Evolutionary conservation across 35 echinoderm and acorn worm genomes (phyloP).

Genomic region (Ophioderma brevispina): DNA sequence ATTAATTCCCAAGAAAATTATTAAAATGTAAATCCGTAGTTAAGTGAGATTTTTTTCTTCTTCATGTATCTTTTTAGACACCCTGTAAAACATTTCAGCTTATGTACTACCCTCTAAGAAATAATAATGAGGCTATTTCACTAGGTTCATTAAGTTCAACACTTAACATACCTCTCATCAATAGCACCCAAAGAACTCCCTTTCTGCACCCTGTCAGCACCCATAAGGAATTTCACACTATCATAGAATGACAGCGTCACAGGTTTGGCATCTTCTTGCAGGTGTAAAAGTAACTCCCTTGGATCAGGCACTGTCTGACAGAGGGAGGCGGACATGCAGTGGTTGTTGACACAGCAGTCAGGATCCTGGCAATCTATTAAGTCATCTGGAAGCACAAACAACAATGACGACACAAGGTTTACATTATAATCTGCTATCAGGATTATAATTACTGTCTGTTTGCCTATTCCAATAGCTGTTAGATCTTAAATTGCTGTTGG

Average conservation of each 20-base stretch:
- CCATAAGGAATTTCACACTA: constrained; percentile 72
- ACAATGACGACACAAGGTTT: neutral
- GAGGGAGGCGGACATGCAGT: constrained; percentile 54
- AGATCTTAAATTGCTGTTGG: too few species aligned
- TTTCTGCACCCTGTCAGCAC: constrained; percentile 68
- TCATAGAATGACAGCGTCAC: constrained; percentile 79
- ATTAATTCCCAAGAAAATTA: too few species aligned
- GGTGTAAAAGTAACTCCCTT: constrained; percentile 25
- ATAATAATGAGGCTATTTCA: too few species aligned
- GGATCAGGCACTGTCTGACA: constrained; percentile 77
- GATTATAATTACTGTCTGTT: neutral
- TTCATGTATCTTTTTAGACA: too few species aligned
- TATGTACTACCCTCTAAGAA: too few species aligned
- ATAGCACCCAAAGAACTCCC: constrained; percentile 9
- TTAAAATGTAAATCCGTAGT: too few species aligned
- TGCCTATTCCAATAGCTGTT: too few species aligned
- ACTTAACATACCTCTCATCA: constrained; percentile 6
- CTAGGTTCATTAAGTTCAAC: too few species aligned
- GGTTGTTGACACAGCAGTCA: constrained; percentile 73
- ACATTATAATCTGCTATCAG: neutral
- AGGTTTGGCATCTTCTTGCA: neutral
- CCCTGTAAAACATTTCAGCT: too few species aligned
- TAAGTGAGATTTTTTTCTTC: too few species aligned
- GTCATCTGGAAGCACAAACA: constrained; percentile 45
- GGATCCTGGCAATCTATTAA: constrained; percentile 96